Evolutionary conservation across 2,888 invertebrate species (phyloP).

Genomic region (Bugula neritina): DNA sequence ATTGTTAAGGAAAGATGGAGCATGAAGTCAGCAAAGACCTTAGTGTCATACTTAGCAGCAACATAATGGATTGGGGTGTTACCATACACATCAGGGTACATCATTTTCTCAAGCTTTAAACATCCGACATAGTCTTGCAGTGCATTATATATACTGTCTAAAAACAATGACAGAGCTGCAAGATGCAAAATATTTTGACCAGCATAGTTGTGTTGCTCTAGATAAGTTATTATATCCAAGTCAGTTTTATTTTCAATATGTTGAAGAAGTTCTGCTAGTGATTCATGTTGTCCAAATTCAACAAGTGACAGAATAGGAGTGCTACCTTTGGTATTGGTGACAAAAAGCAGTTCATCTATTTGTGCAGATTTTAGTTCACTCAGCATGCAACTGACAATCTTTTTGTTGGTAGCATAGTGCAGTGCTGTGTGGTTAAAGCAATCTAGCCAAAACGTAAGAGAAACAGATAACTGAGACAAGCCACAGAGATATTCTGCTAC

Average conservation of each 20-base stretch:
- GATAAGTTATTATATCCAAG: not conserved
- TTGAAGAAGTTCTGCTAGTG: not conserved
- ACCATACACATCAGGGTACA: too few species aligned
- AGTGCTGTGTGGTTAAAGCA: not conserved
- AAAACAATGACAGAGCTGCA: too few species aligned
- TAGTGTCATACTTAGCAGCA: too few species aligned
- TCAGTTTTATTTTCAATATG: not conserved
- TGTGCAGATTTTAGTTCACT: not conserved
- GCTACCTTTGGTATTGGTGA: not conserved
- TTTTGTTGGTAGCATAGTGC: not conserved
- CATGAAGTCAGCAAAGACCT: not conserved
- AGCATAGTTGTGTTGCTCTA: not conserved
- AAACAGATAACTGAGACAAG: not conserved
- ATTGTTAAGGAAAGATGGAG: not conserved
- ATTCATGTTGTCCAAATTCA: not conserved
- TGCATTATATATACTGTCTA: not conserved
- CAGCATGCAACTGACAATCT: not conserved
- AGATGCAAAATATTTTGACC: not conserved
- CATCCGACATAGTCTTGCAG: not conserved
- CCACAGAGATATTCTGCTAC: not conserved
- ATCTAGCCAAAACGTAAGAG: not conserved
- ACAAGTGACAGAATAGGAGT: not conserved
- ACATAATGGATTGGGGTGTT: too few species aligned
- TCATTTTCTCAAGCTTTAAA: too few species aligned
- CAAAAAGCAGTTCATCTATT: not conserved